These are phyloP conservation scores for Nannoperca obscura DNA, from an alignment of 2,797 vertebrate genomes.

Conservation along the genomic window DNA sequence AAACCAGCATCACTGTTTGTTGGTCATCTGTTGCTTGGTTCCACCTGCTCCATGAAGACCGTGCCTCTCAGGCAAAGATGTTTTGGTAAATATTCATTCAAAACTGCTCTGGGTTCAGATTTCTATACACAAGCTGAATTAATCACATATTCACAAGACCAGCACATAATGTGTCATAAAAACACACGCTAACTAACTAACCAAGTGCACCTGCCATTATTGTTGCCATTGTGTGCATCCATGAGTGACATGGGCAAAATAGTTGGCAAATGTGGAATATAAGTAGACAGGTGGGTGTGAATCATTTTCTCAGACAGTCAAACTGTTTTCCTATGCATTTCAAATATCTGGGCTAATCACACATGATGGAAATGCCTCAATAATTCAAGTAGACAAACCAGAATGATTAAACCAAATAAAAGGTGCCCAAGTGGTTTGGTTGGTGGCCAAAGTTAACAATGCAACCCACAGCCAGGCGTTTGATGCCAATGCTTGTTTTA, in stretches of 20 bases:
- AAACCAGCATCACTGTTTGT: conserved; percentile 25
- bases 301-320: conserved; percentile 8
- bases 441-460: background rate
- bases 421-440: background rate
- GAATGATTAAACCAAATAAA: background rate
- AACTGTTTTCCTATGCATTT: conserved; percentile 1
- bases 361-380: background rate
- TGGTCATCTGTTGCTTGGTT: conserved; percentile 60
- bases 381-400: background rate
- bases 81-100: conserved; percentile 33
- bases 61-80: conserved; percentile 30
- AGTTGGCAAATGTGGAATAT: background rate
- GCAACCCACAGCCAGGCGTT: background rate
- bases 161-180: background rate
- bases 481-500: background rate
- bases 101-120: conserved; percentile 20
- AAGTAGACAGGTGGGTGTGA: conserved; percentile 3
- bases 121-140: conserved; percentile 33
- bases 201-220: conserved; percentile 18
- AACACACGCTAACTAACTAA: background rate
- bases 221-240: background rate
- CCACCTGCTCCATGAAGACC: conserved; percentile 50
- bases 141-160: conserved; percentile 4
- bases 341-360: background rate
- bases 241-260: background rate